Evolutionary conservation across 2,888 invertebrate species (phyloP).

Genomic region (Agrotis segetum): DNA sequence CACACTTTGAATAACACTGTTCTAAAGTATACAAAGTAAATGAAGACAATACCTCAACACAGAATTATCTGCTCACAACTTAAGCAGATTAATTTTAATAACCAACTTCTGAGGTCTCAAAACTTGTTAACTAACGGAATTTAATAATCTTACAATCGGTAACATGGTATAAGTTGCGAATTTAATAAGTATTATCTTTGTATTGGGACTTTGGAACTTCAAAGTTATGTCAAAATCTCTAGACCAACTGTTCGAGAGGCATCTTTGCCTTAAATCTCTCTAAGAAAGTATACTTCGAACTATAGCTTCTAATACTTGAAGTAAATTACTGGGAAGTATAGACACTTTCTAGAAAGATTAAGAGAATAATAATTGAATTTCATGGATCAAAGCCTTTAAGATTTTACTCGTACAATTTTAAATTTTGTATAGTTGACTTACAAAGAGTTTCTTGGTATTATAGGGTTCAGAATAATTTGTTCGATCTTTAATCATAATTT

Average conservation of each 20-base stretch:
- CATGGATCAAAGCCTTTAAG: not conserved
- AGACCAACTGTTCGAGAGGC: constrained; percentile 54
- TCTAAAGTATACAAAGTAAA: too few relatives aligned
- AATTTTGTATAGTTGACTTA: not conserved
- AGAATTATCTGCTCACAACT: constrained; percentile 25
- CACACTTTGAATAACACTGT: too few relatives aligned
- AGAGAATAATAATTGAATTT: constrained; percentile 2
- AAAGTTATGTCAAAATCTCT: constrained; percentile 66
- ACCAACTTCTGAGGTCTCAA: constrained; percentile 49
- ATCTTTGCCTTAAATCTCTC: constrained; percentile 54
- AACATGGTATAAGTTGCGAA: constrained; percentile 65
- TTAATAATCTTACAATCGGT: constrained; percentile 63
- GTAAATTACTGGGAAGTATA: constrained; percentile 29
- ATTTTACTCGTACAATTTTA: not conserved
- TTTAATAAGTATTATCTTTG: constrained; percentile 71
- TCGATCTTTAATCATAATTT: too few relatives aligned
- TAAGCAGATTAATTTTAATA: constrained; percentile 58
- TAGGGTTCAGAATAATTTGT: not conserved
- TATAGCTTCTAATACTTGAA: constrained; percentile 11
- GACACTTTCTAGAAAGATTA: constrained; percentile 8
- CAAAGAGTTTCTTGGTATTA: not conserved
- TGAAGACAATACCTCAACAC: not conserved
- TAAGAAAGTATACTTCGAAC: constrained; percentile 36
- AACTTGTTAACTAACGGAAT: constrained; percentile 61
- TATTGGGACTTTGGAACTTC: constrained; percentile 64